Conservation (phyloP, 2,888 invertebrate genomes). For the Cryptus armator region DNA sequence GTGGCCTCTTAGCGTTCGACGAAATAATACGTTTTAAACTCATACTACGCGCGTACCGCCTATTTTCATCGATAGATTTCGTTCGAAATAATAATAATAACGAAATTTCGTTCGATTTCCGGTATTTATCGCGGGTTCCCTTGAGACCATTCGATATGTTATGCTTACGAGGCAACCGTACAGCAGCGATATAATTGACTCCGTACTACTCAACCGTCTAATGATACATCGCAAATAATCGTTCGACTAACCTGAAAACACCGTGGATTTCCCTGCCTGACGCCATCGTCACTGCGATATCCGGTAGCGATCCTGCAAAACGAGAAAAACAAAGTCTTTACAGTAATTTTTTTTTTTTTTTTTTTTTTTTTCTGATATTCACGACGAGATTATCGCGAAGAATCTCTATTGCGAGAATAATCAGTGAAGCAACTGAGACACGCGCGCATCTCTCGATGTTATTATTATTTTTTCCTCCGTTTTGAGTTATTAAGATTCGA, state of each 20-base stretch:
- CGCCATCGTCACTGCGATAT: slow-evolving; percentile 80
- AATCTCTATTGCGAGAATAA: neutral
- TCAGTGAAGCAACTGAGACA: neutral
- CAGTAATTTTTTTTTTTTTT: slow-evolving; percentile 12
- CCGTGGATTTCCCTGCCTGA: slow-evolving; percentile 80
- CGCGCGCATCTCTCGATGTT: too few relatives aligned
- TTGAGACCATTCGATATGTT: slow-evolving; percentile 1
- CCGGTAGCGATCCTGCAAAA: slow-evolving; percentile 77
- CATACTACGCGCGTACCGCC: neutral
- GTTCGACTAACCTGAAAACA: slow-evolving; percentile 76
- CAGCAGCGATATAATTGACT: neutral
- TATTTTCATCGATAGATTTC: neutral
- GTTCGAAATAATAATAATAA: neutral
- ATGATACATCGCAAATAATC: neutral
- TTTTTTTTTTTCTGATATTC: neutral
- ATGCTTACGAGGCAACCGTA: neutral
- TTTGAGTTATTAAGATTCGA: neutral
- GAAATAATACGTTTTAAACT: slow-evolving; percentile 23
- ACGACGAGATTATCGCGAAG: slow-evolving; percentile 22
- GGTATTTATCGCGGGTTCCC: slow-evolving; percentile 14
- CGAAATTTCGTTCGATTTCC: slow-evolving; percentile 4
- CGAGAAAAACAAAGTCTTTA: slow-evolving; percentile 41
- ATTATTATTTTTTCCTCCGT: neutral
- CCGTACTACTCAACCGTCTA: neutral
- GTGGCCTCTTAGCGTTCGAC: neutral